Evolutionary conservation across 2,888 invertebrate genomes (phyloP), one percentile per base, ranked within the genome.

Genomic region (Cremastinae sp.): DNA sequence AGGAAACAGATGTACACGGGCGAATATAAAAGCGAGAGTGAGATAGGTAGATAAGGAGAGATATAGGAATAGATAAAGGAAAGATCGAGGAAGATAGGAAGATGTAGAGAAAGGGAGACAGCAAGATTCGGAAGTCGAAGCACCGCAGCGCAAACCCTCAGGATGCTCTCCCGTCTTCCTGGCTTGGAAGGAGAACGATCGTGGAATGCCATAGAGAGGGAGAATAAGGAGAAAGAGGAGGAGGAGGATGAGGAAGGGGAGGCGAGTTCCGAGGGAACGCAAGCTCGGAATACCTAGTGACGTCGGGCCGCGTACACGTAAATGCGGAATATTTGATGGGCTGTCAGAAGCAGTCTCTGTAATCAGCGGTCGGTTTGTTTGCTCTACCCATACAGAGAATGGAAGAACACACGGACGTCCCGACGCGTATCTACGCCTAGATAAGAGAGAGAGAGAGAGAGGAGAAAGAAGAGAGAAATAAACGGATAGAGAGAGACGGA

Each of bases 341-440:
- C 87, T 88, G 88, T 88, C 88, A 88, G 86, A 86, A 86, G 87
- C 88, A 88, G 88, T 86, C 88, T 88, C 85, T 85, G 88, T 88
- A 87, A 88, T 88, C 88, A 88, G 87, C 86, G 87, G 87, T 87
- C 83, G 88, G 87, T 87, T 88, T 87, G 87, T 86, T 88, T 87
- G 87, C 87, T 81, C 84, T 86, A 83, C 84, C 83, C 83, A 84
- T 83, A 85, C 83, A 83, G 59, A 74, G 56, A 55, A 69, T 74
- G 16, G 74, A 22, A 35, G 58, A 72, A 72, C 72, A 74, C 78
- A 75, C 76, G 74, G 69, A 72, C 58, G 76, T 61, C 68, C 49
- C 51, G 61, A 66, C 75, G 77, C 69, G 74, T 69, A 28, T 12
- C 12, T 4, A 16, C n/a, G 56, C 16, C 66, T 56, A 56, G 14